These are phyloP conservation scores for Pachyuromys duprasi DNA, from an alignment of 2,797 vertebrate genomes.

Conservation along the genomic window DNA sequence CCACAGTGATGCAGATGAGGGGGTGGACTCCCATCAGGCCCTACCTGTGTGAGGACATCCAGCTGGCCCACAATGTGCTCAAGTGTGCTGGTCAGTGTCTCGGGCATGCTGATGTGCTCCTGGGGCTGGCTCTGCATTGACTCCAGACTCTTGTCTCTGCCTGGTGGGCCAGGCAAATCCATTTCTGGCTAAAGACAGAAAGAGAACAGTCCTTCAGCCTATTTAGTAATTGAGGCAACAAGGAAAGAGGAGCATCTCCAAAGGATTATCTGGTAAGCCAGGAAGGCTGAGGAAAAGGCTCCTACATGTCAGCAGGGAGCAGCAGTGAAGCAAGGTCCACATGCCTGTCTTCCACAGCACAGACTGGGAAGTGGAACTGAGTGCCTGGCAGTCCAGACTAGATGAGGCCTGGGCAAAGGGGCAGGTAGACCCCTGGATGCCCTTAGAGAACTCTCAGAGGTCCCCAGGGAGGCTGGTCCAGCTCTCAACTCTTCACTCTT, in stretches of 20 bases:
- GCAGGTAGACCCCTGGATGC: no score
- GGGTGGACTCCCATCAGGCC: background rate
- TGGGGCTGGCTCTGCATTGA: constrained; percentile 74
- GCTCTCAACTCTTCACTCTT: no score
- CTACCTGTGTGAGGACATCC: constrained; percentile 97
- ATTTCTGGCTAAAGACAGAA: constrained; percentile 84
- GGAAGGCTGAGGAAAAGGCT: background rate
- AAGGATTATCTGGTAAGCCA: constrained; percentile 7
- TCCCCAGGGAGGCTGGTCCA: background rate
- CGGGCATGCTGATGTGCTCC: constrained; percentile 82
- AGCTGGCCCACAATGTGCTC: constrained; percentile 95
- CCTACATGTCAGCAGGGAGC: background rate
- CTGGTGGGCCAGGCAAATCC: constrained; percentile 81
- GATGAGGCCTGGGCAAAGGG: background rate
- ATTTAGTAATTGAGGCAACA: constrained; percentile 6
- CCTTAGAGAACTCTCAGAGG: background rate
- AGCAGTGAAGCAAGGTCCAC: background rate
- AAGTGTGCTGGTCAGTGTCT: constrained; percentile 90
- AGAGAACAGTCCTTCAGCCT: constrained; percentile 25
- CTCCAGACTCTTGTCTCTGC: constrained; percentile 82
- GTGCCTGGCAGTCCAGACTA: background rate
- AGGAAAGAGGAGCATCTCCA: background rate
- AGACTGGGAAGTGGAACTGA: background rate
- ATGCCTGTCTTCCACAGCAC: background rate
- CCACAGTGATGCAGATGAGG: background rate